Evolutionary conservation across 1,140 invertebrate genomes (phyloP), one percentile per base, ranked within the genome.

Genomic region (Oryctes rhinoceros): DNA sequence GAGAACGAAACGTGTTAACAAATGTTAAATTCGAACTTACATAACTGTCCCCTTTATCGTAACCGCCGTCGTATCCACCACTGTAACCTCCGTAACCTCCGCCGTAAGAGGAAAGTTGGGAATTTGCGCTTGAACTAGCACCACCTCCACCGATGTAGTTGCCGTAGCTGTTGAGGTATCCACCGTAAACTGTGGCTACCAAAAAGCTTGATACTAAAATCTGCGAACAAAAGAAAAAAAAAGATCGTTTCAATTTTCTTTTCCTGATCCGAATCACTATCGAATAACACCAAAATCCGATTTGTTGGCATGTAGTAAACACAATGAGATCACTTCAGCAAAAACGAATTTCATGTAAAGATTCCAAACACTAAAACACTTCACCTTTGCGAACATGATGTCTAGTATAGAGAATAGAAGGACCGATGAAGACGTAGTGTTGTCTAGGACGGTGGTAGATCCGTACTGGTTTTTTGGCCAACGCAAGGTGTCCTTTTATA

Each of bases 121-220:
- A 67, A 67, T 67, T 67, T 20, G 11, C 62, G 9, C 24, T 20
- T n/a, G 62, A 67, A 11, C 7, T 67, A 11, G 62, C 62, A 11
- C 62, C 62, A 67, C 30, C 62, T 24, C 30, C 62, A 3, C 53
- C 53, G 3, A 67, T 67, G 62, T 67, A 67, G 20, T 67, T 67
- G n/a, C 62, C 62, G 30, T 67, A 67, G 11, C 62, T 67, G 62
- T 67, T 67, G 62, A 67, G 62, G 62, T 67, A 67, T 67, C 62
- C 62, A n/a, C 7, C 62, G 30, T 67, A 67, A 35, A 18, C 62
- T 10, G 62, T 24, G 30, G 62, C 62, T 35, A 67, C 62, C 18
- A 67, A 67, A 24, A 67, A 18, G 20, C n/a, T 24, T 11, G 30
- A 67, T 11, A 67, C 24, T 35, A 67, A 67, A 11, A 67, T 24